phyloP scores from a whole-genome alignment of 2,888 invertebrate genomes.

The Lepidocyrtoides sp. region DNA sequence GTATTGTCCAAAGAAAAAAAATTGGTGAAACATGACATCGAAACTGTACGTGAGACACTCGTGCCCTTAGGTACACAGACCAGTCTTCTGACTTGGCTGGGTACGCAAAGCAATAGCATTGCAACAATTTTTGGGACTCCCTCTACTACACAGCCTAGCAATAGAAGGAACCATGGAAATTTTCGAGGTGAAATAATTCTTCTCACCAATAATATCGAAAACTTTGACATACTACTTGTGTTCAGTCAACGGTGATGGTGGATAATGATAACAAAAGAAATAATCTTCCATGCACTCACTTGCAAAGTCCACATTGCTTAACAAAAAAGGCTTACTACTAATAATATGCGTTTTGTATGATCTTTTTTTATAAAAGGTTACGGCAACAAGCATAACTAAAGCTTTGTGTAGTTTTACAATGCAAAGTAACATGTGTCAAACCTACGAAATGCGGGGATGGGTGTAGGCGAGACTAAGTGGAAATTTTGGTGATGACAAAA shows the following conservation, averaged over 20 bases:
- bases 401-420: not conserved
- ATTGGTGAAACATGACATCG: not conserved
- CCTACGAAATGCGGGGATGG: not conserved
- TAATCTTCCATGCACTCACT: not conserved
- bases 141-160: not conserved
- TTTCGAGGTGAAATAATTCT: conserved; percentile 69
- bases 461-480: conserved; percentile 49
- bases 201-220: not conserved
- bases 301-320: not conserved
- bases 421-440: not conserved
- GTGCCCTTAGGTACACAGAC: not conserved
- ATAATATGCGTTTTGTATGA: too few species aligned
- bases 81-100: too few species aligned
- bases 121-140: not conserved
- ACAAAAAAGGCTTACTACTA: not conserved
- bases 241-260: conserved; percentile 41
- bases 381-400: not conserved
- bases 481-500: conserved; percentile 9
- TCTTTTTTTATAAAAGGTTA: not conserved
- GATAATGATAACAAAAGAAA: conserved; percentile 34
- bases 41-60: not conserved
- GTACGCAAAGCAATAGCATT: too few species aligned
- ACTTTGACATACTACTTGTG: not conserved
- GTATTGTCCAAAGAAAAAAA: not conserved
- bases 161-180: conserved; percentile 12